Conservation (phyloP, 2,113 vertebrate genomes). For the Xiphophorus hellerii region DNA sequence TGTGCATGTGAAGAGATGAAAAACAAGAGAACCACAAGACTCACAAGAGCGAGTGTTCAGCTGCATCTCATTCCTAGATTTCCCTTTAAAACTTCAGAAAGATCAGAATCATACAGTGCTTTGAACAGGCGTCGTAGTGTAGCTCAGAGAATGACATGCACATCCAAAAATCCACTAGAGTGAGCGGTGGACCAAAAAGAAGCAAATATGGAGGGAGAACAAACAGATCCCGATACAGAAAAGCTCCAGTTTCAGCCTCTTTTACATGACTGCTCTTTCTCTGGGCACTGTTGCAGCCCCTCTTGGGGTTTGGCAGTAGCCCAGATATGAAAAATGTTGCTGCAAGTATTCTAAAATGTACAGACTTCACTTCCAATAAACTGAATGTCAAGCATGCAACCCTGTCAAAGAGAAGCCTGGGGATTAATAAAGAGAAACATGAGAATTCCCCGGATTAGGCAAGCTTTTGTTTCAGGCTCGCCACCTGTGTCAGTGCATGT, state of each 20-base stretch:
- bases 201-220: neutral
- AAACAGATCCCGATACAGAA: neutral
- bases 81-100: conserved; percentile 42
- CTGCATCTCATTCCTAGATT: conserved; percentile 16
- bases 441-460: conserved; percentile 57
- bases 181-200: neutral
- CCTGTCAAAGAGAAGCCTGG: conserved; percentile 26
- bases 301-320: conserved; percentile 42
- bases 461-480: conserved; percentile 42
- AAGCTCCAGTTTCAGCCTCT: neutral
- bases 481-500: conserved; percentile 50
- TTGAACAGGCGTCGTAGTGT: conserved; percentile 27
- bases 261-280: neutral
- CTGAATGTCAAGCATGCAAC: conserved; percentile 10
- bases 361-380: conserved; percentile 43
- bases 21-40: conserved; percentile 34
- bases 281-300: conserved; percentile 19
- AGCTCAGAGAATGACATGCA: neutral
- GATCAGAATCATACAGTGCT: conserved; percentile 41
- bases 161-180: neutral
- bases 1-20: conserved; percentile 12
- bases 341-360: conserved; percentile 40
- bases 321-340: conserved; percentile 49
- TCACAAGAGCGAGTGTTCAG: conserved; percentile 36
- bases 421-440: conserved; percentile 51